phyloP scores from a whole-genome alignment of 2,797 vertebrate species.

The Lophius americanus region DNA sequence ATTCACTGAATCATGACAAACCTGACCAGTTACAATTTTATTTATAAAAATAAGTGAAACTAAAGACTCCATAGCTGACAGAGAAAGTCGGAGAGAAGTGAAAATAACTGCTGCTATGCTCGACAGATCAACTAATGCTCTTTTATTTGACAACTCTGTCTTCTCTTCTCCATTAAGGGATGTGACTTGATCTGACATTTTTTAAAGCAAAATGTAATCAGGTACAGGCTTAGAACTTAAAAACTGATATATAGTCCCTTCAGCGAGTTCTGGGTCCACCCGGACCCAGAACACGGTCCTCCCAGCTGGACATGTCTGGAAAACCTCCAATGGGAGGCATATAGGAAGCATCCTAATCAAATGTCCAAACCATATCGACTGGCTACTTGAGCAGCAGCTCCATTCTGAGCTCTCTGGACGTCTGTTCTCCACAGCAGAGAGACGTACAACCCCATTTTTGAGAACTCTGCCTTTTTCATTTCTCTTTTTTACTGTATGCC shows the following conservation, averaged over 20 bases:
- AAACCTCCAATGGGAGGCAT: too few species aligned
- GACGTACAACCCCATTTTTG: too few species aligned
- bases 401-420: too few species aligned
- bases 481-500: too few species aligned
- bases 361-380: too few species aligned
- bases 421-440: too few species aligned
- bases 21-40: constrained; percentile 24
- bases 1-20: constrained; percentile 48
- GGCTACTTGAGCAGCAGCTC: too few species aligned
- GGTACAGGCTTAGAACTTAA: constrained; percentile 13
- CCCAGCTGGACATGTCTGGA: too few species aligned
- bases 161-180: neutral
- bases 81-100: neutral
- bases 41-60: constrained; percentile 4
- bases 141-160: constrained; percentile 26
- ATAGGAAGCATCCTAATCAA: too few species aligned
- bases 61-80: neutral
- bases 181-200: constrained; percentile 15
- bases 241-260: neutral
- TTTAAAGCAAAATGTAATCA: constrained; percentile 8
- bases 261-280: too few species aligned
- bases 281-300: too few species aligned
- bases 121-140: constrained; percentile 39
- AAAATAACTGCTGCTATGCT: constrained; percentile 27
- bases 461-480: too few species aligned